Conservation (phyloP, 2,113 vertebrate species). For the Hyperopisus bebe region DNA sequence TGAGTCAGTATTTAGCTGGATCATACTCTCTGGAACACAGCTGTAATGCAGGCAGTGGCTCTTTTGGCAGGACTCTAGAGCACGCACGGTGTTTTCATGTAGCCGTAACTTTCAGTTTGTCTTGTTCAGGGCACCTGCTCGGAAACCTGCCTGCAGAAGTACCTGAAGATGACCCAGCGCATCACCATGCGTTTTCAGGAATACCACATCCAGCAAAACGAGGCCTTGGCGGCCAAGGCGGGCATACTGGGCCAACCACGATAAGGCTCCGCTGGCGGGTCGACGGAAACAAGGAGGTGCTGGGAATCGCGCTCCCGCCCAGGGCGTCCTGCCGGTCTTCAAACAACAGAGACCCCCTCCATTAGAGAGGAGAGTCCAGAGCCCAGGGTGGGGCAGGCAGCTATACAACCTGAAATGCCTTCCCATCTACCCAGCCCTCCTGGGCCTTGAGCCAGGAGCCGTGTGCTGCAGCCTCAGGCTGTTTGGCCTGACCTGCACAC, state of each 20-base stretch:
- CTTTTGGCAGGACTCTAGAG: not conserved
- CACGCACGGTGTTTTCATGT: not conserved
- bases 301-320: not conserved
- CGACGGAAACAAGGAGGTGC: not conserved
- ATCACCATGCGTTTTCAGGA: constrained; percentile 99
- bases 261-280: constrained; percentile 33
- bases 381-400: not conserved
- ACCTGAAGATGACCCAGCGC: constrained; percentile 97
- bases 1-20: not conserved
- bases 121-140: constrained; percentile 75
- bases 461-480: not conserved
- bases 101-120: not conserved
- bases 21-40: not conserved
- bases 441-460: not conserved
- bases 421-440: not conserved
- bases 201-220: constrained; percentile 98
- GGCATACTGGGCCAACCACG: constrained; percentile 80
- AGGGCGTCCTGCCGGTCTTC: not conserved
- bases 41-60: not conserved
- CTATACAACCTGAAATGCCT: not conserved
- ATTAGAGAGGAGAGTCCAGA: not conserved
- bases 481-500: not conserved
- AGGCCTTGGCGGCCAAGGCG: constrained; percentile 91
- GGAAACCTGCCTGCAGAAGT: constrained; percentile 93
- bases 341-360: constrained; percentile 1